Base-by-base conservation (phyloP, 1,140 invertebrate genomes). In the Scaptodrosophila lebanonensis region DNA sequence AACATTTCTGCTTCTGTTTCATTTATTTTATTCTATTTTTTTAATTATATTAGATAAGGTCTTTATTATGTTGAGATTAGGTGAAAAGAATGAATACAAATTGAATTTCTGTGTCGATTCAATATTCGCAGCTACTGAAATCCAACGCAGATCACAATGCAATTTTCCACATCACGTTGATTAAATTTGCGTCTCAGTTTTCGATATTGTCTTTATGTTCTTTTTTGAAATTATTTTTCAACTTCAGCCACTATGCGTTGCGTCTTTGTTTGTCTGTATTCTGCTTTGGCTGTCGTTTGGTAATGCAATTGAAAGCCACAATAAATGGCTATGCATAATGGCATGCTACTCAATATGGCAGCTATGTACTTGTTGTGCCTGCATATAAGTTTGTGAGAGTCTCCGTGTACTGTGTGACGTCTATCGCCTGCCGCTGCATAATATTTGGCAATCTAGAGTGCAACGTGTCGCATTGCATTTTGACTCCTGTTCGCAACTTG, bases 251-350 rank as follows among this genome's bases (percentile, higher is more conserved):
- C 25, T 13, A 25, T 18, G 15, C 5, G 13, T 15, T 27, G 18
- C 48, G 17, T 38, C 16, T 49, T 27, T 39, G 22, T 47, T 40
- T 47, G 57, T 11, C 39, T 53, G 22, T 12, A 7, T 27, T 47
- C 6, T 9, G 7, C 8, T 25, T 7, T n/a, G 13, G 20, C 7
- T 39, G 8, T 20, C 36, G 20, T 27, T 47, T 42, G 56, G 49
- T 69, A 70, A 64, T 69, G 67, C 67, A 56, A 60, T 60, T 52
- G 67, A 61, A 72, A 63, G 63, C 53, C 69, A 57, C 69, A 73
- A 64, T 59, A 73, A 75, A 70, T 71, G 72, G 66, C 50, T 50
- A 44, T 68, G 70, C 60, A 75, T 75, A 75, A 75, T 75, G 70
- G 65, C 64, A 42, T 58, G 59, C 18, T 65, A 65, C 64, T 66